Evolutionary conservation across 53 echinoderm and acorn worm species (phyloP).

Genomic region (Apostichopus leukothele): DNA sequence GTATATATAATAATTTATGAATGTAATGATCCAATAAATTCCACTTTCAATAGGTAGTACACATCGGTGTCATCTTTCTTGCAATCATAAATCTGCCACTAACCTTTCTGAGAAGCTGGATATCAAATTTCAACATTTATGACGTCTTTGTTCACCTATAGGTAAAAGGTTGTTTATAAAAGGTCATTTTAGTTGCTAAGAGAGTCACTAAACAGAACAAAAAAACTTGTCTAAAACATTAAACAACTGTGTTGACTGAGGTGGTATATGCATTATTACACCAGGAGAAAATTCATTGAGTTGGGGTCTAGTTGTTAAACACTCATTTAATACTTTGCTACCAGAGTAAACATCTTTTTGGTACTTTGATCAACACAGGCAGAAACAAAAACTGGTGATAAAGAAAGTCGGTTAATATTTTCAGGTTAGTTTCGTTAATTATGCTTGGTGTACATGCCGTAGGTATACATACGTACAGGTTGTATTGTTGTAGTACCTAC

Average conservation of each 20-base stretch:
- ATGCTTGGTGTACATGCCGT: too few species aligned
- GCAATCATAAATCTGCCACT: not conserved
- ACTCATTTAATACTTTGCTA: not conserved
- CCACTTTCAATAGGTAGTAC: not conserved
- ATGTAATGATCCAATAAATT: too few species aligned
- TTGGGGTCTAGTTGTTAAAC: too few species aligned
- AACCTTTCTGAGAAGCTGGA: not conserved
- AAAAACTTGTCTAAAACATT: not conserved
- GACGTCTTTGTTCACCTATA: not conserved
- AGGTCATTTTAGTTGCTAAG: not conserved
- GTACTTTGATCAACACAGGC: not conserved
- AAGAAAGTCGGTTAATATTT: not conserved
- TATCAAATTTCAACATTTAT: constrained; percentile 25
- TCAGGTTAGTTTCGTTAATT: not conserved
- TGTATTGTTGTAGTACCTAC: too few species aligned
- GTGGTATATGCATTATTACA: not conserved
- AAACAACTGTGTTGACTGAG: not conserved
- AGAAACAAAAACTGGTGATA: not conserved
- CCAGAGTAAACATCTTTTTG: not conserved
- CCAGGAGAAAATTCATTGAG: too few species aligned
- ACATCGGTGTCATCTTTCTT: not conserved
- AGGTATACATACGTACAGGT: too few species aligned
- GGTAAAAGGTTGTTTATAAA: constrained; percentile 32
- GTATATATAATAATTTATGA: too few species aligned
- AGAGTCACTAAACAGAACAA: not conserved